Conservation (phyloP, 2,888 invertebrate genomes). For the Trissonchulus sp. region DNA sequence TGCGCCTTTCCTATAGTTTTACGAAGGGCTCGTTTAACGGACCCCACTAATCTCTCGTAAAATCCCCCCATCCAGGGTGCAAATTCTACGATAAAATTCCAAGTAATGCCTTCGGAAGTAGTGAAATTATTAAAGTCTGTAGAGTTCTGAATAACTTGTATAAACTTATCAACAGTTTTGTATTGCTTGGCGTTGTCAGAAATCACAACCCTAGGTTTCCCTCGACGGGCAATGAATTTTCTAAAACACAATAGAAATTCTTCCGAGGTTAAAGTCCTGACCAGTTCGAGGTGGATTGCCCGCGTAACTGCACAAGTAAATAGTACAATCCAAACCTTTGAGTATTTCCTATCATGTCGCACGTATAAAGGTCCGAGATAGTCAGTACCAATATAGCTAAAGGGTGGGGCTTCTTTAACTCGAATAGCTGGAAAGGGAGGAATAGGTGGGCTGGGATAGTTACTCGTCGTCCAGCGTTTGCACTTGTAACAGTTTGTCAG, state of each 20-base stretch:
- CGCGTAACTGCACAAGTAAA: conserved; percentile 6
- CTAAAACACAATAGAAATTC: conserved; percentile 7
- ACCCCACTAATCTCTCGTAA: conserved; percentile 8
- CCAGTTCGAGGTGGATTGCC: conserved; percentile 12
- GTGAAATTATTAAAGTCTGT: background rate
- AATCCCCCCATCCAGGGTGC: conserved; percentile 18
- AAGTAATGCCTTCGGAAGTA: background rate
- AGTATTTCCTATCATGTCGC: conserved; percentile 25
- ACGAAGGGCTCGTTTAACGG: background rate
- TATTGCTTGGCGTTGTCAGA: conserved; percentile 21
- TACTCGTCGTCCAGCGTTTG: background rate
- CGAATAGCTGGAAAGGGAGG: conserved; percentile 14
- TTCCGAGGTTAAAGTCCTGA: background rate
- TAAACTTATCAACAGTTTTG: conserved; percentile 40
- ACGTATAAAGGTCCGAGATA: conserved; percentile 12
- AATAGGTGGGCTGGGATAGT: background rate
- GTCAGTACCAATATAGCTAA: conserved; percentile 1
- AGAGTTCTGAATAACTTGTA: conserved; percentile 19
- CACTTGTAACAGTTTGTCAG: conserved; percentile 21
- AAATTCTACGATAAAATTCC: conserved; percentile 14
- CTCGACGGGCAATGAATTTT: background rate
- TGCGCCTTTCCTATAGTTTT: background rate
- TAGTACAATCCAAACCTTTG: background rate
- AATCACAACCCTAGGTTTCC: too few species aligned
- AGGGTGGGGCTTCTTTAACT: conserved; percentile 6